These are phyloP conservation scores for Hypanus sabinus DNA, from an alignment of 2,113 vertebrate genomes.

Conservation along the genomic window DNA sequence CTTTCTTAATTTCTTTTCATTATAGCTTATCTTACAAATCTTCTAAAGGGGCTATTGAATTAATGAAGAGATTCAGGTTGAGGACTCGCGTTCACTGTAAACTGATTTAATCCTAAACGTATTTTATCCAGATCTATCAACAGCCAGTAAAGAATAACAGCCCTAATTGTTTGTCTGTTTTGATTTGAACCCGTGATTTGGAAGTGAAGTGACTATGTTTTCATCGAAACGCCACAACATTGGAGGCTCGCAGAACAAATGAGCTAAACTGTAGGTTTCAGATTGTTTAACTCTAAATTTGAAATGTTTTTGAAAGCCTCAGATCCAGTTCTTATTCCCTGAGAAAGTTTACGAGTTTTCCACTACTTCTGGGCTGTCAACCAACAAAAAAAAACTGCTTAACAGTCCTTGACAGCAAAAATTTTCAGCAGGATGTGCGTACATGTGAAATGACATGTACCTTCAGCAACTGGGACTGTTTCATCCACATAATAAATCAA, in stretches of 20 bases:
- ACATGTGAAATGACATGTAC: slow-evolving; percentile 26
- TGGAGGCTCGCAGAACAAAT: background rate
- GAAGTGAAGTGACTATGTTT: background rate
- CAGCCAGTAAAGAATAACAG: background rate
- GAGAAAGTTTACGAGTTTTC: slow-evolving; percentile 22
- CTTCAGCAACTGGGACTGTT: slow-evolving; percentile 18
- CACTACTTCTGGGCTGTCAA: slow-evolving; percentile 29
- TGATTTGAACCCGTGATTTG: background rate
- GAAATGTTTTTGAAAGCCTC: background rate
- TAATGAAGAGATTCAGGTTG: background rate
- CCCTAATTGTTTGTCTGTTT: background rate
- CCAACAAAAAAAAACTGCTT: slow-evolving; percentile 14
- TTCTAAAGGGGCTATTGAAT: background rate
- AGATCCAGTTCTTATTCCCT: background rate
- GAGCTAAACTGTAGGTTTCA: background rate
- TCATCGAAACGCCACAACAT: background rate
- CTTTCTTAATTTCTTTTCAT: background rate
- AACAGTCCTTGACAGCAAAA: background rate
- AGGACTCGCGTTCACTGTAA: background rate
- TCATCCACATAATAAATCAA: slow-evolving; percentile 32
- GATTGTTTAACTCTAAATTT: background rate
- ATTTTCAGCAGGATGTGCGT: slow-evolving; percentile 14
- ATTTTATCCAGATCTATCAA: background rate
- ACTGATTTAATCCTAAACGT: background rate
- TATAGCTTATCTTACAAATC: background rate